Conservation (phyloP, 2,113 vertebrate genomes). For the Otocyon megalotis region DNA sequence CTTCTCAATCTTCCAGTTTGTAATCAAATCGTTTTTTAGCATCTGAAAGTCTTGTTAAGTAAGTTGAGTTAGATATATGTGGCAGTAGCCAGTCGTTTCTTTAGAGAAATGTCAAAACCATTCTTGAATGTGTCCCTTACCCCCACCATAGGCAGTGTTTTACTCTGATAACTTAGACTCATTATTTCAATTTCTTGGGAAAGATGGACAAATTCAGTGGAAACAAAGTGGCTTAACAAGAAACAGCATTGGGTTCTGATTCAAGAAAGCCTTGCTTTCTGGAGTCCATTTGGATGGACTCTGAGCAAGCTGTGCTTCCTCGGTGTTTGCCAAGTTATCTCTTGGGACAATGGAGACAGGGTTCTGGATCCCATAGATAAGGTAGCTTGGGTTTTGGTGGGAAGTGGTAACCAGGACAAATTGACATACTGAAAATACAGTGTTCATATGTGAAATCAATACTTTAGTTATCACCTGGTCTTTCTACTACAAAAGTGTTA, state of each 20-base stretch:
- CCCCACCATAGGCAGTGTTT: not conserved
- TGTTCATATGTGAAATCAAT: not conserved
- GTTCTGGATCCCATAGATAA: not conserved
- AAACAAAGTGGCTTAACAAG: not conserved
- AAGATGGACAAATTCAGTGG: not conserved
- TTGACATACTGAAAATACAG: not conserved
- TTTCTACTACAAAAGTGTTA: not conserved
- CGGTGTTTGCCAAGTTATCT: not conserved
- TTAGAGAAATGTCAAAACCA: slow-evolving; percentile 29
- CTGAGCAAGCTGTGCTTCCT: not conserved
- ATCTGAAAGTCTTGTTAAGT: slow-evolving; percentile 44
- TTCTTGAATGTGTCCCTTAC: not conserved
- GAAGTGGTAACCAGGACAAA: not conserved
- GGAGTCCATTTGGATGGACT: not conserved
- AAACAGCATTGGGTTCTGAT: not conserved
- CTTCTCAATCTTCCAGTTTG: slow-evolving; percentile 10
- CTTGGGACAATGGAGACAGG: not conserved
- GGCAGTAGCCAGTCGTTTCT: not conserved
- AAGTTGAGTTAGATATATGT: not conserved
- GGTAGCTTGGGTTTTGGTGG: not conserved
- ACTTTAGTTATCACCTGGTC: not conserved
- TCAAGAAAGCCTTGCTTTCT: not conserved
- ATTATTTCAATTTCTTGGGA: slow-evolving; percentile 1
- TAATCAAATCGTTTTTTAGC: slow-evolving; percentile 56
- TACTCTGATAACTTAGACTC: not conserved